phyloP scores from a whole-genome alignment of 35 echinoderm and acorn worm genomes.

The Ophioderma brevispina region DNA sequence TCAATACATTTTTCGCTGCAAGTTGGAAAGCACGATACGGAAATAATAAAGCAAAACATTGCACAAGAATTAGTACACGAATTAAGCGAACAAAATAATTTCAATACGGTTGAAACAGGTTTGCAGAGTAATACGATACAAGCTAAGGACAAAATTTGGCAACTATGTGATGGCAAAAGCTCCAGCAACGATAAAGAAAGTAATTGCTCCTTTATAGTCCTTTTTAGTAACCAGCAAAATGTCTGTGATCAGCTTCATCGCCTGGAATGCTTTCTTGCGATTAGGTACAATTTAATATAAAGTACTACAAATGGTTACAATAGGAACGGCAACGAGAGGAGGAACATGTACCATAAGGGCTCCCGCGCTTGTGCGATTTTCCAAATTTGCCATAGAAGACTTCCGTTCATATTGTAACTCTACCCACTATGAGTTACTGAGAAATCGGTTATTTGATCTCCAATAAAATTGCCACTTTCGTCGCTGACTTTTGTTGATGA shows the following conservation, averaged over 20 bases:
- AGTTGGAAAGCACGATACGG: too few species aligned
- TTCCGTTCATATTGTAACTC: background rate
- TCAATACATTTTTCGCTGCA: too few species aligned
- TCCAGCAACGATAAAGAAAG: background rate
- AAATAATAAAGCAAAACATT: too few species aligned
- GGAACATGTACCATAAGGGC: background rate
- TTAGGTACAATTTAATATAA: background rate
- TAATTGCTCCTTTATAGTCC: background rate
- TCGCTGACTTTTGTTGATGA: background rate
- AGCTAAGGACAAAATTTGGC: background rate
- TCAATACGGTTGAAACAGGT: too few species aligned
- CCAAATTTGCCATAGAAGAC: background rate
- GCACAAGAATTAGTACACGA: too few species aligned
- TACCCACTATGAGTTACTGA: background rate
- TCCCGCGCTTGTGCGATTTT: background rate
- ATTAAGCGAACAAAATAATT: too few species aligned
- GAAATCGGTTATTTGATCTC: background rate
- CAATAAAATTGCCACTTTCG: background rate
- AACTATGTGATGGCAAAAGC: background rate
- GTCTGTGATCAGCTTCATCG: background rate
- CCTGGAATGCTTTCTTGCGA: background rate
- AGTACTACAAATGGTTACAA: background rate
- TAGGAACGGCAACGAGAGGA: background rate
- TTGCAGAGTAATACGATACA: too few species aligned
- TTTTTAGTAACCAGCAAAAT: background rate